Base-by-base conservation (phyloP, 2,888 invertebrate species). In the Elgonia sp. region DNA sequence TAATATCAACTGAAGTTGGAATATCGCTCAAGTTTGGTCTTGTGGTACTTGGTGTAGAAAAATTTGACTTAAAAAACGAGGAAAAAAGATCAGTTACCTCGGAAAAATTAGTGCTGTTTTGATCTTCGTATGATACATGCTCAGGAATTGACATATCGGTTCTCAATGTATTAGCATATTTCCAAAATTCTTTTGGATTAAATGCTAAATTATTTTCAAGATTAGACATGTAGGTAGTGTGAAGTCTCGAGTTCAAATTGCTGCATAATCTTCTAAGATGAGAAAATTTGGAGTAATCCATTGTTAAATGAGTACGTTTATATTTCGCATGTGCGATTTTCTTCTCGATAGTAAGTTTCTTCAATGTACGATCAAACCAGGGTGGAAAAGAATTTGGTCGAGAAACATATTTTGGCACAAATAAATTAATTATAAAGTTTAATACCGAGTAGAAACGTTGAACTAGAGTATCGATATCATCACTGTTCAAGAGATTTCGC, bases 311-410 rank as follows among this genome's bases (percentile, higher is more conserved):
- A 14, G 63, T 63, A 12, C 5, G 14, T 18, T 63, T 63, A n/a
- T 37, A 63, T 10, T 39, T 65, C 9, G 18, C 42, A 40, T 65
- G 65, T 40, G 65, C 65, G 7, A 65, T 65, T 65, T 65, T 65
- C 20, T 65, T 65, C 8, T 40, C n/a, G n/a, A 29, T 16, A 40
- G 29, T 18, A 12, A 65, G 10, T 40, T 40, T 21, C 16, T 65
- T 65, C 18, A 65, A 40, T 65, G 5, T 20, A 12, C 18, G 18
- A 20, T 65, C 29, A 65, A 65, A 40, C 65, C 65, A 65, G 1
- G 65, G 65, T n/a, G 65, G 40, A 42, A 40, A 65, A 10, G 18
- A 42, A 40, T 65, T 29, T 21, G 9, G 10, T 8, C n/a, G 21
- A 20, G 40, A 10, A 42, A 8, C n/a, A 10, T 16, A 9, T 65